A percentile compares a stretch with the other conserved stretches of the same genome.
Conservation (phyloP, 2,113 vertebrate species). For the Cyanoramphus novaezelandiae region DNA sequence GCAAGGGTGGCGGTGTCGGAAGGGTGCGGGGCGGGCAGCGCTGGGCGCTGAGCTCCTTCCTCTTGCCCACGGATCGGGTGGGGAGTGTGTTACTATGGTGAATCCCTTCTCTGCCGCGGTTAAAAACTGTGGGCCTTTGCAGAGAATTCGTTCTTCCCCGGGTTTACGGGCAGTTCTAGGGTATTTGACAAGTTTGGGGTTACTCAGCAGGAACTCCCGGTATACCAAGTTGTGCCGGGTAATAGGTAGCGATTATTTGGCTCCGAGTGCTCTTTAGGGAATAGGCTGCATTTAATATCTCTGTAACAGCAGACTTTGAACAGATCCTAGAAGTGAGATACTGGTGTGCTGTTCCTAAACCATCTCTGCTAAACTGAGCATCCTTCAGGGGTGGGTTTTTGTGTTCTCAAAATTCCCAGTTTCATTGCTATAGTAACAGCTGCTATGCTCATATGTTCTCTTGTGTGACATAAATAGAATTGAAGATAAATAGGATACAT, state of each 20-base stretch:
- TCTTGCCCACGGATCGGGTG: not conserved
- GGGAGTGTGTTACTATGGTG: not conserved
- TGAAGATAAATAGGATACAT: slow-evolving; percentile 64
- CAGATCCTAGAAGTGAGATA: not conserved
- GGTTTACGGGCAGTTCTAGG: not conserved
- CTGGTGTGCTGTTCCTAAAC: not conserved
- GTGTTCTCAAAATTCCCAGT: slow-evolving; percentile 61
- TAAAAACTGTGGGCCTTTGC: not conserved
- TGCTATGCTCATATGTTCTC: slow-evolving; percentile 68
- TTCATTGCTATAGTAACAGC: slow-evolving; percentile 75
- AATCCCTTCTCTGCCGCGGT: not conserved
- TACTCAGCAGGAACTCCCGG: not conserved
- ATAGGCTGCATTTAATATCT: not conserved
- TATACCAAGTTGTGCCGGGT: not conserved
- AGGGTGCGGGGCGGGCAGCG: not conserved
- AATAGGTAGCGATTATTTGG: not conserved
- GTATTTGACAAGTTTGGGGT: not conserved
- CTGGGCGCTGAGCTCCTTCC: not conserved
- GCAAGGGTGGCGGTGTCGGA: not conserved
- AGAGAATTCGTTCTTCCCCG: not conserved
- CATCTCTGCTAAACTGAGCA: slow-evolving; percentile 37
- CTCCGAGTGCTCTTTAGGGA: not conserved
- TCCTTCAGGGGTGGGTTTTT: slow-evolving; percentile 50
- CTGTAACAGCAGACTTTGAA: not conserved
- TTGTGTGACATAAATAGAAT: slow-evolving; percentile 70